phyloP scores from a whole-genome alignment of 2,113 vertebrate species.

The Morone chrysops region DNA sequence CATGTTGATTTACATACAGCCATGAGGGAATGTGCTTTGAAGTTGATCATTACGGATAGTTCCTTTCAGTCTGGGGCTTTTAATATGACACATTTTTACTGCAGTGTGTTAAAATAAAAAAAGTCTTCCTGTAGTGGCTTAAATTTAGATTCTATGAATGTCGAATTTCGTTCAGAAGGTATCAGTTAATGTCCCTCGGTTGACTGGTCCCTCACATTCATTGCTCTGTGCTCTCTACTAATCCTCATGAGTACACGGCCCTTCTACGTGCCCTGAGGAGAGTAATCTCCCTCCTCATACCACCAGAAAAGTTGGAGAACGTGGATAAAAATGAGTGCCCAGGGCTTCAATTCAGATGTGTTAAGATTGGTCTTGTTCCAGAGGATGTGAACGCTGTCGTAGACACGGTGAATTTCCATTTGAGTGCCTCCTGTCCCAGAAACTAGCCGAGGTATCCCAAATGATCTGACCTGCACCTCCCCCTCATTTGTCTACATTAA shows the following conservation, averaged over 20 bases:
- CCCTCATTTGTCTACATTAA: constrained; percentile 84
- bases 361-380: constrained; percentile 77
- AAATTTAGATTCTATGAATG: constrained; percentile 55
- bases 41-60: background rate
- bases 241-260: constrained; percentile 72
- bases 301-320: constrained; percentile 55
- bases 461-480: constrained; percentile 81
- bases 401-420: constrained; percentile 74
- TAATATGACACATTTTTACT: constrained; percentile 18
- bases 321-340: constrained; percentile 56
- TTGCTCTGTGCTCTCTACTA: constrained; percentile 57
- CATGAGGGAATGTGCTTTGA: constrained; percentile 43
- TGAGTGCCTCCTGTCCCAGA: constrained; percentile 85
- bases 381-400: constrained; percentile 59
- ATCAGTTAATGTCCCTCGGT: constrained; percentile 58
- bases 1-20: constrained; percentile 43
- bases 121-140: constrained; percentile 19
- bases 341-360: constrained; percentile 72
- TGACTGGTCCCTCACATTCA: constrained; percentile 59
- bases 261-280: constrained; percentile 44
- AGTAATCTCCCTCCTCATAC: constrained; percentile 68
- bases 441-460: constrained; percentile 86
- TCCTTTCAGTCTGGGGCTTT: constrained; percentile 28
- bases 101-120: constrained; percentile 12
- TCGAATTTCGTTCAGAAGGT: constrained; percentile 47